Evolutionary conservation across 2,113 vertebrate species (phyloP), one percentile per base, ranked within the genome.

Genomic region (Pogona vitticeps): DNA sequence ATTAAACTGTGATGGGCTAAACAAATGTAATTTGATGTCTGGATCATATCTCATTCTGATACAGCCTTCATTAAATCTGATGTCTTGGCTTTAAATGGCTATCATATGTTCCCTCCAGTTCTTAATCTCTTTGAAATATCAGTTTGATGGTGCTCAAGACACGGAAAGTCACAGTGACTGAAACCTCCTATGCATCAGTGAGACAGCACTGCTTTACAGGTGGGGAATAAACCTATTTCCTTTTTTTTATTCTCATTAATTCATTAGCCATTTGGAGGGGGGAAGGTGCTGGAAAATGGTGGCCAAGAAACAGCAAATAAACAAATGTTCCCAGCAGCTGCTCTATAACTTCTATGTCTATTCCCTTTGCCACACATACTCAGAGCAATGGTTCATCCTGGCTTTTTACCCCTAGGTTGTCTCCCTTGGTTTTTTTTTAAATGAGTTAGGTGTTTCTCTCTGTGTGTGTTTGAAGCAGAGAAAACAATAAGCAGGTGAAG

Each of bases 101-200:
- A 96, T 94, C 91, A 89, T 95, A 94, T 91, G 90, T 92, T 96
- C 92, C 91, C 88, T 95, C 95, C 89, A 94, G 91, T 91, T 95
- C 93, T 95, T 96, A 96, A 96, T 96, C 92, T 96, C 92, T 94
- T 95, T 95, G 94, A 96, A 96, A 95, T 92, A 96, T 94, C 94
- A 95, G 93, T 95, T 94, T 96, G 92, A 96, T 95, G 91, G 95
- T 95, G 92, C 78, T 76, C 89, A 94, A 96, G 93, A 87, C 92
- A 56, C 46, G 94, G 94, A 95, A 96, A 95, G 91, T 95, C 94
- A 94, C 87, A 88, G 80, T 80, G 91, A 76, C 86, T 89, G 78
- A 93, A 95, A 92, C 91, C 89, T 92, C 86, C 89, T 94, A 91
- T 0, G 82, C 95, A 68, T 68, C 65, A 68, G 31, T 31, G 65